Evolutionary conservation across 1,140 invertebrate species (phyloP).

Genomic region (Nephotettix cincticeps): DNA sequence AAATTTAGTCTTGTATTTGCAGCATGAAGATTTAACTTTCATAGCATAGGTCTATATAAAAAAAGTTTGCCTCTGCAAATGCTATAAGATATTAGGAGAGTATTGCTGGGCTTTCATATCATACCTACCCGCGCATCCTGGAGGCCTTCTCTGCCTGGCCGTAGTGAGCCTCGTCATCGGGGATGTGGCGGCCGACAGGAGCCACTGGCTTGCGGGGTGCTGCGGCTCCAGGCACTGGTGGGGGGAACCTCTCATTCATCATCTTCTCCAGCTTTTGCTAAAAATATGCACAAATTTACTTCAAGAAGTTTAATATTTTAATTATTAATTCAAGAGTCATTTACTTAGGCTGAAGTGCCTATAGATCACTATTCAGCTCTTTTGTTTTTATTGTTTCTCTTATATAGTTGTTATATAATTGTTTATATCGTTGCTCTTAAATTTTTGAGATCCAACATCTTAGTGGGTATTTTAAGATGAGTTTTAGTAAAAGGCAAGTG

Average conservation of each 20-base stretch:
- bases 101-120: background rate
- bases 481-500: too few relatives aligned
- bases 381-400: too few relatives aligned
- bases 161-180: constrained; percentile 54
- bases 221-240: constrained; percentile 49
- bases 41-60: background rate
- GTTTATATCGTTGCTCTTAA: too few relatives aligned
- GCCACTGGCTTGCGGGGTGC: constrained; percentile 38
- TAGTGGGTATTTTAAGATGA: too few relatives aligned
- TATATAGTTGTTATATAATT: too few relatives aligned
- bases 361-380: too few relatives aligned
- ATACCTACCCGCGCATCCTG: constrained; percentile 23
- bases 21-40: background rate
- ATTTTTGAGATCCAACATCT: too few relatives aligned
- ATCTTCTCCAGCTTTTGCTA: constrained; percentile 75
- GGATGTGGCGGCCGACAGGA: constrained; percentile 46
- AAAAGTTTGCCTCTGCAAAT: constrained; percentile 5
- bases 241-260: constrained; percentile 58
- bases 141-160: constrained; percentile 50
- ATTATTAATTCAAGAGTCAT: too few relatives aligned
- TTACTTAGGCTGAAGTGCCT: too few relatives aligned
- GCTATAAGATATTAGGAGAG: background rate
- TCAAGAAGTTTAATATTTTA: too few relatives aligned
- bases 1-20: background rate
- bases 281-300: too few relatives aligned